Evolutionary conservation across 2,797 vertebrate genomes (phyloP).

Genomic region (Bradypus variegatus): DNA sequence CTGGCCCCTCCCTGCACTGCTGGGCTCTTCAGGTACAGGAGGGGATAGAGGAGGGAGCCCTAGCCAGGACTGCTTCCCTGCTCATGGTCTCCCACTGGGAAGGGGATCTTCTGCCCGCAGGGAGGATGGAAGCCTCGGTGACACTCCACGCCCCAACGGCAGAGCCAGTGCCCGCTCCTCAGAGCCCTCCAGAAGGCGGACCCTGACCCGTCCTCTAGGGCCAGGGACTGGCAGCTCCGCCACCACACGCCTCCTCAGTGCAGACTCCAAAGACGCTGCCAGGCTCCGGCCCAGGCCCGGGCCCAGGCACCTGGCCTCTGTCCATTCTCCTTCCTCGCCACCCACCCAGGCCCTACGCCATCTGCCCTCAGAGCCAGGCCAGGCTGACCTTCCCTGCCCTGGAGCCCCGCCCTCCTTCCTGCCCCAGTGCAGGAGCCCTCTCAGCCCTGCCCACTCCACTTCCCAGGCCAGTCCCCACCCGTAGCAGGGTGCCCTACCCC

Average conservation of each 20-base stretch:
- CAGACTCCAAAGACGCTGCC: neutral
- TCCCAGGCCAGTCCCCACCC: fast-evolving
- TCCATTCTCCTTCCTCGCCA: neutral
- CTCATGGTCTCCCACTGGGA: neutral
- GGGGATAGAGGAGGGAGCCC: neutral
- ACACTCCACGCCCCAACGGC: no score
- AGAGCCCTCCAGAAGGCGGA: slow-evolving; percentile 56
- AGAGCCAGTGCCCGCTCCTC: neutral
- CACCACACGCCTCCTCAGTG: slow-evolving; percentile 81
- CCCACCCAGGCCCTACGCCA: neutral
- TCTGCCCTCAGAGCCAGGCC: neutral
- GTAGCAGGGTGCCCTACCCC: fast-evolving
- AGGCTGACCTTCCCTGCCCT: neutral
- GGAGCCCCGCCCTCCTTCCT: neutral
- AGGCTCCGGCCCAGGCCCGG: neutral
- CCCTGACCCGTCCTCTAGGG: slow-evolving; percentile 80
- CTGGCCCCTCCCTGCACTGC: neutral
- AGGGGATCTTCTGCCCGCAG: neutral
- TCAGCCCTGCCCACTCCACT: neutral
- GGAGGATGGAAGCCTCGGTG: neutral
- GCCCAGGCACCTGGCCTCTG: neutral
- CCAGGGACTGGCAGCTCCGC: slow-evolving; percentile 83
- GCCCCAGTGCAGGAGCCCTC: neutral
- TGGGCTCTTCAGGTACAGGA: fast-evolving
- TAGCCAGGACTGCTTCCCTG: neutral